Evolutionary conservation across 2,888 invertebrate species (phyloP), one percentile per base, ranked within the genome.

Genomic region (Keiferia lycopersicella): DNA sequence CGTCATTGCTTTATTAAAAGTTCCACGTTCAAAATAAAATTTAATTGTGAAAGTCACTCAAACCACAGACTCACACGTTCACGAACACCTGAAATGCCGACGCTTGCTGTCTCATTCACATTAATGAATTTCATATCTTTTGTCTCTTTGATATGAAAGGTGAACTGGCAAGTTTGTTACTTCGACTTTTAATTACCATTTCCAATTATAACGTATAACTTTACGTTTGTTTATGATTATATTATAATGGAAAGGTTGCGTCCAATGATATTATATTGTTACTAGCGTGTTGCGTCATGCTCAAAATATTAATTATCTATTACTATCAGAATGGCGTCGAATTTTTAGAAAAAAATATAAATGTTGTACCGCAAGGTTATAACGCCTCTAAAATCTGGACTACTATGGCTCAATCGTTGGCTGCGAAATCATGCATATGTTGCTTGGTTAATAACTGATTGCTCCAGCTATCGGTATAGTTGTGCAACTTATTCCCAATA

Each of bases 171-270:
- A 53, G 51, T 53, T n/a, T 53, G 22, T 53, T 22, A 14, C 12
- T 26, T 26, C 51, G 26, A 53, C 22, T 53, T 53, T 53, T 53
- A 22, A 53, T 53, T 53, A 26, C 51, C 22, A 53, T 22, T 22
- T 22, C 22, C 22, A 53, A 53, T 53, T 22, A 22, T 18, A n/a
- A n/a, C n/a, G n/a, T n/a, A 53, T 53, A 53, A 53, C 12, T 53
- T 53, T 14, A 22, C 4, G 51, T 22, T 26, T 22, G 14, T 22
- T 53, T 53, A 4, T 53, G 22, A 53, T 14, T 20, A 6, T 20
- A 10, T 22, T 53, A 6, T 14, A n/a, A n/a, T 1, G 1, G 4
- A 3, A n/a, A 16, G 7, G 8, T 45, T 45, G n/a, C 16, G 41
- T 41, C 14, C n/a, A n/a, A 14, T 14, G 14, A 14, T 14, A 14